These are phyloP conservation scores for Pseudochromis fuscus DNA, from an alignment of 2,797 vertebrate genomes.

Conservation along the genomic window DNA sequence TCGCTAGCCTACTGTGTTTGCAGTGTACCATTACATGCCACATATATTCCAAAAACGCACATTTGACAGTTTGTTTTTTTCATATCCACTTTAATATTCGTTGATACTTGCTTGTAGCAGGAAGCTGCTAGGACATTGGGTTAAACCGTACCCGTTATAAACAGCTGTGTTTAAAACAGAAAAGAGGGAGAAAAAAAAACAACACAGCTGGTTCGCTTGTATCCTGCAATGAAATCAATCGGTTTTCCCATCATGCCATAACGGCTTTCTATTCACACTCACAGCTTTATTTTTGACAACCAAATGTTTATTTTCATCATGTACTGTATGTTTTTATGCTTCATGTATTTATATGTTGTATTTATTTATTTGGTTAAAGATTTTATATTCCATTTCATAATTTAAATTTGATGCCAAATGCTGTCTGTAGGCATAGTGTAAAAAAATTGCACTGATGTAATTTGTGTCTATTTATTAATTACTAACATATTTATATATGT, in stretches of 20 bases:
- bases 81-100: constrained; percentile 69
- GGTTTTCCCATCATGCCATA: constrained; percentile 70
- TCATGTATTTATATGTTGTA: constrained; percentile 76
- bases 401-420: constrained; percentile 83
- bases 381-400: constrained; percentile 79
- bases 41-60: constrained; percentile 78
- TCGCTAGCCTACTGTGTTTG: constrained; percentile 85
- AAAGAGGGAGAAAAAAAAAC: constrained; percentile 3
- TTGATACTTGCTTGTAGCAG: constrained; percentile 76
- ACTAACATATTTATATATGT: constrained; percentile 77
- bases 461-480: constrained; percentile 81
- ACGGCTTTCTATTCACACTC: constrained; percentile 73
- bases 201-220: constrained; percentile 46
- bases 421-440: constrained; percentile 79
- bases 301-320: constrained; percentile 78
- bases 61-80: constrained; percentile 68
- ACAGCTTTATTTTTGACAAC: constrained; percentile 86
- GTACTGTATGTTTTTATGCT: constrained; percentile 76
- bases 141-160: constrained; percentile 54
- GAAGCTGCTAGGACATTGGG: constrained; percentile 75
- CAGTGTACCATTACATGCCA: constrained; percentile 83
- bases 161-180: constrained; percentile 41
- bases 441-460: constrained; percentile 80
- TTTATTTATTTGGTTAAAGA: constrained; percentile 78
- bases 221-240: constrained; percentile 51